Percentiles rank a stretch among this genome's conserved stretches.
Evolutionary conservation across 2,113 vertebrate genomes (phyloP).

Genomic region (Myotis davidii): DNA sequence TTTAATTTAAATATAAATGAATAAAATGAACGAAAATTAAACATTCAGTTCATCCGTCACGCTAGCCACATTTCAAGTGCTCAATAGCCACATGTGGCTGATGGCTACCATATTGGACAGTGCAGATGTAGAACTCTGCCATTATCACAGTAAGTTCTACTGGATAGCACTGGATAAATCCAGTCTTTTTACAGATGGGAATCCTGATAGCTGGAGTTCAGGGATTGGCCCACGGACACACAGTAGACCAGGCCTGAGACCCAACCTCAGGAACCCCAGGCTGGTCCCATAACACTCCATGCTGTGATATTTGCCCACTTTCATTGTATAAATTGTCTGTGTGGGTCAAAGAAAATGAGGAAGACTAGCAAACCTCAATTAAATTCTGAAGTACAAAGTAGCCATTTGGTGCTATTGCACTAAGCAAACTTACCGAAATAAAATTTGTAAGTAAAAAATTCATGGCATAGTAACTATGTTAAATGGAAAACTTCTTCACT

Average conservation of each 20-base stretch:
- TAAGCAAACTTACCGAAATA: slow-evolving; percentile 16
- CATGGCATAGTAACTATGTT: not conserved
- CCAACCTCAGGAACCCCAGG: not conserved
- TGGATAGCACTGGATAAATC: not conserved
- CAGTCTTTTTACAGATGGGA: not conserved
- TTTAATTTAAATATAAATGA: not conserved
- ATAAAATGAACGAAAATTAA: not conserved
- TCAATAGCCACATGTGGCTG: not conserved
- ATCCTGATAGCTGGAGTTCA: not conserved
- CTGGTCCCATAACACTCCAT: not conserved
- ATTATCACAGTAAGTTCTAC: not conserved
- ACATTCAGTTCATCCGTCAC: not conserved
- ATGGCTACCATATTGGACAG: not conserved
- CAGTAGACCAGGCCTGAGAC: not conserved
- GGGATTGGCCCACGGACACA: not conserved
- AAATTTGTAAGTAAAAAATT: slow-evolving; percentile 15
- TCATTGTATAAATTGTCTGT: not conserved
- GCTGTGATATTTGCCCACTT: not conserved
- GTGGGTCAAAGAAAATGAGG: not conserved
- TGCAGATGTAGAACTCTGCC: not conserved
- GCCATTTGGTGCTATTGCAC: not conserved
- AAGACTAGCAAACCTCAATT: not conserved
- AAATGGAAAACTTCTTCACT: slow-evolving; percentile 18
- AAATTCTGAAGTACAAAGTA: not conserved
- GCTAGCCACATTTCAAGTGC: not conserved